phyloP scores from a whole-genome alignment of 2,113 vertebrate species.

The Chloebia gouldiae region DNA sequence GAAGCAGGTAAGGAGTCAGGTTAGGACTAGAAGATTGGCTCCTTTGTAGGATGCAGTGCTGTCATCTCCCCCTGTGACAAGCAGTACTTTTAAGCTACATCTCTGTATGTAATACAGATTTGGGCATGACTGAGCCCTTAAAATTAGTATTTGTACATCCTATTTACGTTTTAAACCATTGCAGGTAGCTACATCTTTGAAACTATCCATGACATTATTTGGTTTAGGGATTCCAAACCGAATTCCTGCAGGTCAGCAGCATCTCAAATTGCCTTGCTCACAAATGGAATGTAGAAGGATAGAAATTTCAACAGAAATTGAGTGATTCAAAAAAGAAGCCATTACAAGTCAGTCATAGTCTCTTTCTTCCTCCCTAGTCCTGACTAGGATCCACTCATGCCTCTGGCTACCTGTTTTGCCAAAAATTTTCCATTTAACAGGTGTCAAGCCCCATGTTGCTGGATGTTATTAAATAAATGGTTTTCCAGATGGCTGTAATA shows the following conservation, averaged over 20 bases:
- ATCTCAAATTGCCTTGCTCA: not conserved
- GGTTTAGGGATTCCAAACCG: not conserved
- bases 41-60: not conserved
- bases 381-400: not conserved
- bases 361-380: not conserved
- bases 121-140: not conserved
- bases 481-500: constrained; percentile 47
- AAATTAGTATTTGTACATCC: not conserved
- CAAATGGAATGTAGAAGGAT: fast-evolving
- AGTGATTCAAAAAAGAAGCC: not conserved
- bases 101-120: not conserved
- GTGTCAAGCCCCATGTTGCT: not conserved
- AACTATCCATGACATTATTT: not conserved
- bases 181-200: not conserved
- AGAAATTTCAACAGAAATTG: not conserved
- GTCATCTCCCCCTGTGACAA: not conserved
- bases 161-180: not conserved
- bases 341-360: not conserved
- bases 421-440: not conserved
- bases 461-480: not conserved
- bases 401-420: constrained; percentile 21
- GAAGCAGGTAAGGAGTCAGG: not conserved
- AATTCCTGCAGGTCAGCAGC: not conserved
- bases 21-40: not conserved
- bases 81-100: not conserved